Conservation (phyloP, 2,797 vertebrate genomes). For the Myotis daubentonii region DNA sequence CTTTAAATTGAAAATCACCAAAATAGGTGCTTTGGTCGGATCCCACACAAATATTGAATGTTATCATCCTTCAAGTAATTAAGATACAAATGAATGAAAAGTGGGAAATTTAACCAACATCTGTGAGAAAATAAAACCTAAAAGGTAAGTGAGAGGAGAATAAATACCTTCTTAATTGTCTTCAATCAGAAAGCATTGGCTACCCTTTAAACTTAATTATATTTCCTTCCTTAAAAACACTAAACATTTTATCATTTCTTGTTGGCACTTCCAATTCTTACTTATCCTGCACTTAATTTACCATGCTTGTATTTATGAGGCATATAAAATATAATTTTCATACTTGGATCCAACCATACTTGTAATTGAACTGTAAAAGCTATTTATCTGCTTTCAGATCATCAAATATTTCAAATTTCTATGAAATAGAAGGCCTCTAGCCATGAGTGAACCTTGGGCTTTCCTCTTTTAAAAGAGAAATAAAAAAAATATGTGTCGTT, state of each 20-base stretch:
- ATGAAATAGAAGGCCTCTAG: neutral
- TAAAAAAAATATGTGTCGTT: neutral
- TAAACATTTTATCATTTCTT: constrained; percentile 1
- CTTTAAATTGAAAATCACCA: neutral
- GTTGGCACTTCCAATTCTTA: neutral
- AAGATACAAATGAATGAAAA: neutral
- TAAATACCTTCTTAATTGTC: neutral
- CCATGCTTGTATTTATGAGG: constrained; percentile 66
- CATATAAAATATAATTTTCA: constrained; percentile 78
- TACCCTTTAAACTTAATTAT: neutral
- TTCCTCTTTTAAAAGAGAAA: constrained; percentile 42
- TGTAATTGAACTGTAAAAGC: constrained; percentile 75
- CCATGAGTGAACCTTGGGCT: neutral
- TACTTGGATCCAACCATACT: constrained; percentile 74
- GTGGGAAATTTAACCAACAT: neutral
- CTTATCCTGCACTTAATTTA: constrained; percentile 59
- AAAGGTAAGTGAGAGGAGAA: neutral
- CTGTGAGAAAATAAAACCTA: neutral
- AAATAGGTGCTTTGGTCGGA: too few relatives aligned
- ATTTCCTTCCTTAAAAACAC: neutral
- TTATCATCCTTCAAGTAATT: neutral
- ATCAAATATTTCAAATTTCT: constrained; percentile 74
- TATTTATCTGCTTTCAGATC: constrained; percentile 57
- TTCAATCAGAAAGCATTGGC: neutral
- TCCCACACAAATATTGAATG: neutral